These are phyloP conservation scores for Eristalis tenax DNA, from an alignment of 2,888 invertebrate genomes.

Conservation along the genomic window DNA sequence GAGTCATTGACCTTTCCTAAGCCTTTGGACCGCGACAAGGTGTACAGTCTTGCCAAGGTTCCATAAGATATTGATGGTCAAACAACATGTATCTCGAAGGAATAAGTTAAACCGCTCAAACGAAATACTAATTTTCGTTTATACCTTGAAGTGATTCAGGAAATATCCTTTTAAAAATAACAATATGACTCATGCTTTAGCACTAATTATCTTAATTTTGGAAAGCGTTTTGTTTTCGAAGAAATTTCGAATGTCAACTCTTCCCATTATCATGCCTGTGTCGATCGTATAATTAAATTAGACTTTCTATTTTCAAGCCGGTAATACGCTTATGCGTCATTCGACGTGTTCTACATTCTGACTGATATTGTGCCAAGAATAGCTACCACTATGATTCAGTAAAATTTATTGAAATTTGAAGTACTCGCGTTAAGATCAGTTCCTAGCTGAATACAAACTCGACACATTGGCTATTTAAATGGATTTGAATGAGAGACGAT, in stretches of 20 bases:
- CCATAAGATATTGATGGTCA: too few species aligned
- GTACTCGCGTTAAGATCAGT: background rate
- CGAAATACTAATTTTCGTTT: too few species aligned
- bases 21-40: too few species aligned
- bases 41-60: too few species aligned
- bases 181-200: too few species aligned
- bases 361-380: background rate
- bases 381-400: background rate
- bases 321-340: background rate
- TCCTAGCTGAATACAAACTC: background rate
- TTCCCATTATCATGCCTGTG: background rate
- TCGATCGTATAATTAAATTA: background rate
- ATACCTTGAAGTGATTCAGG: too few species aligned
- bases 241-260: background rate
- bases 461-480: background rate
- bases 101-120: too few species aligned
- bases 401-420: background rate
- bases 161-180: too few species aligned
- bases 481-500: background rate
- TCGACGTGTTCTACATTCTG: background rate
- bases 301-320: background rate
- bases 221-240: background rate
- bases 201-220: too few species aligned
- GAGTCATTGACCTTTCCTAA: too few species aligned
- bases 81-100: too few species aligned